Evolutionary conservation across 2,888 invertebrate genomes (phyloP).

Genomic region (Drosophila borealis): DNA sequence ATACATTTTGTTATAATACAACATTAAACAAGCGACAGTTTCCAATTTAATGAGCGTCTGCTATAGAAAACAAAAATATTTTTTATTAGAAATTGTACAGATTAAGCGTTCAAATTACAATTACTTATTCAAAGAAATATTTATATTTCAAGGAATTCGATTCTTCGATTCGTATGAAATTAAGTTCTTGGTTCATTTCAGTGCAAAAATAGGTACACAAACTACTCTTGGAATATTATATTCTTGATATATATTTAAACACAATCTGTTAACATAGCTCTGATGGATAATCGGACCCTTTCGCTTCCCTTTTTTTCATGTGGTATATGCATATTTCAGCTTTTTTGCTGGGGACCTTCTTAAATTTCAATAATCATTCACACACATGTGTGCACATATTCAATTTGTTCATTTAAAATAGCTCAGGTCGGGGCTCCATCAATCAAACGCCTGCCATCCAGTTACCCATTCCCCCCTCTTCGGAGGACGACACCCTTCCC

Average conservation of each 20-base stretch:
- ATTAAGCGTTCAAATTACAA: no score
- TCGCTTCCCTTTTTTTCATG: neutral
- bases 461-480: neutral
- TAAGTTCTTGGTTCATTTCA: no score
- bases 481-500: neutral
- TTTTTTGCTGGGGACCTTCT: slow-evolving; percentile 28
- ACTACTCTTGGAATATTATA: neutral
- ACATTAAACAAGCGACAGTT: no score
- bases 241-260: slow-evolving; percentile 6
- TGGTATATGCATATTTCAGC: neutral
- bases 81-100: no score
- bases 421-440: slow-evolving; percentile 73
- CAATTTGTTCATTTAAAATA: slow-evolving; percentile 80
- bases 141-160: no score
- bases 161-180: no score
- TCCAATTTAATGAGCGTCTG: no score
- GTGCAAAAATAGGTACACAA: neutral
- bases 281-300: slow-evolving; percentile 1
- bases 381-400: slow-evolving; percentile 54
- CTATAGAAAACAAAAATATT: no score
- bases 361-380: slow-evolving; percentile 58
- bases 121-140: no score
- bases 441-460: slow-evolving; percentile 57
- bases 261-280: no score
- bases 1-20: no score